Percentiles rank a stretch among this genome's conserved stretches.
phyloP scores from a whole-genome alignment of 1,140 invertebrate species.

The Drosophila ambigua region DNA sequence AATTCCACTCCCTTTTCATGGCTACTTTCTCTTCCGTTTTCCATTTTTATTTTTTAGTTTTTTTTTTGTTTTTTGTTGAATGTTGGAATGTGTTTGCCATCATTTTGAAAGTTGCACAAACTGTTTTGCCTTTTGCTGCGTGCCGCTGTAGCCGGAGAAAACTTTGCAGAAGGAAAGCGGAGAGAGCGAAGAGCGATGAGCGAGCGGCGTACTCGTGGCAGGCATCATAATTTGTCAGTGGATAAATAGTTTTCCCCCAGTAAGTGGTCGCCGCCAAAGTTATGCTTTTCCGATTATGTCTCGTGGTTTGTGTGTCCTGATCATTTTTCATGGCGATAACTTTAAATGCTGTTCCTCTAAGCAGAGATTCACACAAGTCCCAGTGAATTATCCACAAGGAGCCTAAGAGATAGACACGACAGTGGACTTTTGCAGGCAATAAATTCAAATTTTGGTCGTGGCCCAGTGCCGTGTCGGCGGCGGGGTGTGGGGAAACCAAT shows the following conservation, averaged over 20 bases:
- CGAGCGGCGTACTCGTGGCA: constrained; percentile 15
- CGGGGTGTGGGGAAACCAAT: constrained; percentile 54
- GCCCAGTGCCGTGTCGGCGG: constrained; percentile 8
- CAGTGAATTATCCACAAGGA: neutral
- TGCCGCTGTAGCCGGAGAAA: constrained; percentile 38
- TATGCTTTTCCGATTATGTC: constrained; percentile 80
- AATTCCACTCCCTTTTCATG: constrained; percentile 19
- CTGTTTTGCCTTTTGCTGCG: constrained; percentile 78
- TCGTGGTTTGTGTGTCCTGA: constrained; percentile 32
- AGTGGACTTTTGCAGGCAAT: constrained; percentile 39
- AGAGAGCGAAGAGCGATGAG: no score
- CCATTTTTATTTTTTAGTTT: constrained; percentile 5
- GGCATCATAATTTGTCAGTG: constrained; percentile 81
- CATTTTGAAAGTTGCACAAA: constrained; percentile 71
- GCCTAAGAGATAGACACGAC: constrained; percentile 5
- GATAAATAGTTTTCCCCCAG: constrained; percentile 76
- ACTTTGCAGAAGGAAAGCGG: constrained; percentile 34
- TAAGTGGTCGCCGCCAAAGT: constrained; percentile 76
- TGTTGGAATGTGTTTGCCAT: constrained; percentile 17
- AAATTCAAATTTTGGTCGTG: constrained; percentile 69
- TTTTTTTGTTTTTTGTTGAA: constrained; percentile 17
- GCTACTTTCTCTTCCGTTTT: neutral
- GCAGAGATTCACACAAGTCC: constrained; percentile 34
- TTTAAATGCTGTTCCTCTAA: constrained; percentile 50
- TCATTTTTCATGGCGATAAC: constrained; percentile 77